phyloP scores from a whole-genome alignment of 2,113 vertebrate species.

The Chaetodon trifascialis region DNA sequence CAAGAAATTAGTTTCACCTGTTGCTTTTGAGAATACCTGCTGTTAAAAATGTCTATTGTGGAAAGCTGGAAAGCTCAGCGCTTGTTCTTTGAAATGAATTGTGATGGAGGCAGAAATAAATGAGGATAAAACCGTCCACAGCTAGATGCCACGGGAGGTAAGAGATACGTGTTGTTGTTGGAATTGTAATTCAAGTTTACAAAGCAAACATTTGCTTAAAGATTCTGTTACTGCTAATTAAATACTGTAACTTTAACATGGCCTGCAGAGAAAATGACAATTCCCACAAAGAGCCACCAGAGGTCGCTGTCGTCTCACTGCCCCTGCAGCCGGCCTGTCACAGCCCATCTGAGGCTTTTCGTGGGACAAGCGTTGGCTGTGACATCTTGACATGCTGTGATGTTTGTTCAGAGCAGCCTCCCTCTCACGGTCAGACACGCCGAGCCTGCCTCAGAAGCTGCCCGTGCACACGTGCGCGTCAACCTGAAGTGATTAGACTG shows the following conservation, averaged over 20 bases:
- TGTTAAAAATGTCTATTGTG: background rate
- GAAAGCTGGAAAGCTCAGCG: background rate
- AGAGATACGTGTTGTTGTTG: background rate
- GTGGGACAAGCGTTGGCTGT: background rate
- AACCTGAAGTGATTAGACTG: conserved; percentile 41
- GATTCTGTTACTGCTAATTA: background rate
- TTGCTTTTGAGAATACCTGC: background rate
- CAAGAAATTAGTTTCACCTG: background rate
- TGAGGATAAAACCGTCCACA: background rate
- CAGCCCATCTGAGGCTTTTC: background rate
- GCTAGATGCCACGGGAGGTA: background rate
- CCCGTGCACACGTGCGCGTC: background rate
- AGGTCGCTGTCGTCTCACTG: conserved; percentile 46
- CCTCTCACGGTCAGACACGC: background rate
- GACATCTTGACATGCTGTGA: background rate
- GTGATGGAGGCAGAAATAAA: background rate
- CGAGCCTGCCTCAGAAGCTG: background rate
- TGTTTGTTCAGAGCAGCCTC: background rate
- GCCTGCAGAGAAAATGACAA: background rate
- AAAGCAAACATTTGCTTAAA: background rate
- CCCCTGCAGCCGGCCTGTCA: background rate
- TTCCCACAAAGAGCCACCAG: conserved; percentile 36
- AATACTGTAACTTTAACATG: too few species aligned
- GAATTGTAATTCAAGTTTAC: background rate
- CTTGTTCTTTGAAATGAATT: background rate